Percentiles rank a stretch among this genome's conserved stretches.
Evolutionary conservation across 2,113 vertebrate species (phyloP).

Genomic region (Equus quagga): DNA sequence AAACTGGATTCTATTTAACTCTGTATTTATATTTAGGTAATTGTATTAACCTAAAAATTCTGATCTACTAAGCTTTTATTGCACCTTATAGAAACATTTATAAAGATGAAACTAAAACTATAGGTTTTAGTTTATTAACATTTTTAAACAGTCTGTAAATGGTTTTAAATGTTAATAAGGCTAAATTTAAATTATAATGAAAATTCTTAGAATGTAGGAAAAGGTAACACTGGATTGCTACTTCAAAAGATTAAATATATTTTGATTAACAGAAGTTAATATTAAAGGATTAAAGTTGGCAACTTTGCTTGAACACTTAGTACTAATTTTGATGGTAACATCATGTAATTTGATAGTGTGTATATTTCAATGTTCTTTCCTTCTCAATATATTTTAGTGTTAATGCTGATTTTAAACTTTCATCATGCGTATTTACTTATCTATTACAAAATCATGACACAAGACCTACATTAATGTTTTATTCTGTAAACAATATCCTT

Average conservation of each 20-base stretch:
- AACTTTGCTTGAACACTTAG: not conserved
- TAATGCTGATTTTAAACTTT: not conserved
- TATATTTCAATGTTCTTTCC: not conserved
- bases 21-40: too few relatives aligned
- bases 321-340: not conserved
- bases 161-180: too few relatives aligned
- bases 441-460: not conserved
- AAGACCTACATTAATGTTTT: not conserved
- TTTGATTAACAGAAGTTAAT: conserved; percentile 34
- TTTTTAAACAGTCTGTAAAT: too few relatives aligned
- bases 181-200: too few relatives aligned
- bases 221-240: too few relatives aligned
- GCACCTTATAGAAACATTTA: too few relatives aligned
- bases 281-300: not conserved
- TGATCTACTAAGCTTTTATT: too few relatives aligned
- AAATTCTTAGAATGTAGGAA: too few relatives aligned
- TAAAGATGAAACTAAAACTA: too few relatives aligned
- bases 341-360: not conserved
- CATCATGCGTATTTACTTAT: not conserved
- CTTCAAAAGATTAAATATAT: not conserved
- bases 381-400: not conserved
- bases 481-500: not conserved
- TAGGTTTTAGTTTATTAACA: too few relatives aligned
- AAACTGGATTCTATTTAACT: too few relatives aligned
- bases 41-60: too few relatives aligned